These are phyloP conservation scores for Caenorhabditis briggsae DNA, from an alignment of 1,140 invertebrate genomes.

Conservation along the genomic window DNA sequence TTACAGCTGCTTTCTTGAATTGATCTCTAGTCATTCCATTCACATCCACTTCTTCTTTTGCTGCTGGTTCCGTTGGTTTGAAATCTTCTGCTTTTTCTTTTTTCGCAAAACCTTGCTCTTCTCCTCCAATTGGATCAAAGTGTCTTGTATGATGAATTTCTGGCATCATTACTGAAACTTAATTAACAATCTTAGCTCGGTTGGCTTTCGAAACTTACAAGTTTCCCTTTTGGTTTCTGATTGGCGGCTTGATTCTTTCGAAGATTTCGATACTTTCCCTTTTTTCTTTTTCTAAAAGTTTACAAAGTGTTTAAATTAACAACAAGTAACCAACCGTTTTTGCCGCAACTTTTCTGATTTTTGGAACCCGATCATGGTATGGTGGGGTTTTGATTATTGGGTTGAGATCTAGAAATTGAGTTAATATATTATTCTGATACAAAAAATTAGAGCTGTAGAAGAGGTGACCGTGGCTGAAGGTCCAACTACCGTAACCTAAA, in stretches of 20 bases:
- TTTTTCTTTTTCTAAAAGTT: conserved; percentile 25
- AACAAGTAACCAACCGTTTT: not conserved
- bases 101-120: conserved; percentile 21
- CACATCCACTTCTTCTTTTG: conserved; percentile 16
- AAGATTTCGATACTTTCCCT: not conserved
- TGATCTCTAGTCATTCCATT: conserved; percentile 39
- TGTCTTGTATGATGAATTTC: conserved; percentile 29
- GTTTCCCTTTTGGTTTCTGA: conserved; percentile 19
- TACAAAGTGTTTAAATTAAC: not conserved
- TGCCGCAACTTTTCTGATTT: not conserved
- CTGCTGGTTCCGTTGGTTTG: conserved; percentile 11
- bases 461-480: no score
- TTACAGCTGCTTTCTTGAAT: conserved; percentile 20
- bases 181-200: not conserved
- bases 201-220: not conserved
- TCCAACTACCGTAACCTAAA: no score
- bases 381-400: conserved; percentile 35
- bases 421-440: no score
- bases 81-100: conserved; percentile 37
- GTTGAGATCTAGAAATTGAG: not conserved
- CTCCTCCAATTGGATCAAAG: conserved; percentile 45
- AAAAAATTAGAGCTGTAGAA: no score
- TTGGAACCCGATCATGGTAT: conserved; percentile 13
- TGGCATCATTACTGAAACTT: conserved; percentile 28
- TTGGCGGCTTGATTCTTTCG: conserved; percentile 41